Base-by-base conservation (phyloP, 2,797 vertebrate genomes). In the Aldrovandia affinis region DNA sequence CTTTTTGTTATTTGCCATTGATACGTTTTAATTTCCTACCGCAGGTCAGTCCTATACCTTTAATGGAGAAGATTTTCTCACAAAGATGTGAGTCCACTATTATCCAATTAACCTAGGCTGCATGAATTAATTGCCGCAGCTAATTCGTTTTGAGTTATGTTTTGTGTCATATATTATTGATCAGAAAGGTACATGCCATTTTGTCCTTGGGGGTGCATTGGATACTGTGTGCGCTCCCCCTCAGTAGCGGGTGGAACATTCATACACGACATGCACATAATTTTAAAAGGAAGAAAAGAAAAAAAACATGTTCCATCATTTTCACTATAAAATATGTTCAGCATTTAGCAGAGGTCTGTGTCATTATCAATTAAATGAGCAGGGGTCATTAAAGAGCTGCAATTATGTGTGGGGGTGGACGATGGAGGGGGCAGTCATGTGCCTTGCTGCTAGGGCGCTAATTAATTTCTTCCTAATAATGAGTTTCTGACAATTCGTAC, bases 381-480 rank as follows among this genome's bases (percentile, higher is more conserved):
- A 47, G 44, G 78, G 81, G 63, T 83, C 84, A 85, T 82, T 54
- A 59, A 79, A 80, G 73, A 61, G 55, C 73, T 50, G 50, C 50
- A 80, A 70, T 85, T 83, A 79, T 79, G 84, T n/a, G 57, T 18
- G 50, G 47, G 63, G 36, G 15, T 22, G 68, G 68, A 15, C 6
- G 68, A 18, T 33, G 68, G 36, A 3, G 82, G 36, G 47, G 20
- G 54, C 54, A 68, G 59, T 36, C 84, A 83, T 81, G 82, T 61
- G n/a, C n/a, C 78, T 83, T 55, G 42, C 81, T 73, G 81, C 39
- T 30, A 25, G 65, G 81, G 22, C n/a, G 65, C 77, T 83, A 86
- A 86, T 83, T 61, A 80, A 75, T 80, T 59, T 79, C 70, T 61
- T 83, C 70, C 75, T 61, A 80, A 36, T 70, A 86, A 86, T 83